Evolutionary conservation across 2,888 invertebrate species (phyloP).

Genomic region (Drosophila aldrichi): DNA sequence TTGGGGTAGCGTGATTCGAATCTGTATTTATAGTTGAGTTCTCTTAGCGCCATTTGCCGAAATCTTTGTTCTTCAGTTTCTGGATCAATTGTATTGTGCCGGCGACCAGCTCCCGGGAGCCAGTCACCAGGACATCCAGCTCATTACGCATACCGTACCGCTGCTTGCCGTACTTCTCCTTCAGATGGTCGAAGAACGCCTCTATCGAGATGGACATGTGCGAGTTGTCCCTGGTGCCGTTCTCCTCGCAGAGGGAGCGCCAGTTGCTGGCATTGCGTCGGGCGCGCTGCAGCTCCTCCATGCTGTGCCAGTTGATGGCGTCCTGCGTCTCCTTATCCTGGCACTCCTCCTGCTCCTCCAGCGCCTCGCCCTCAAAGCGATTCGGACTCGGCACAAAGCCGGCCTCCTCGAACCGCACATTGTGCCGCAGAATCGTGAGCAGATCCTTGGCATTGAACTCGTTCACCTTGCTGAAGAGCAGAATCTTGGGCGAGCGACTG

Average conservation of each 20-base stretch:
- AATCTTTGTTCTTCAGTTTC: conserved; percentile 43
- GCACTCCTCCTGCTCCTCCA: conserved; percentile 20
- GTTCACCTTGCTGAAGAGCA: conserved; percentile 67
- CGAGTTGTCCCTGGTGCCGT: conserved; percentile 57
- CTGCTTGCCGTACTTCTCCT: conserved; percentile 60
- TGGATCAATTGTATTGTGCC: conserved; percentile 52
- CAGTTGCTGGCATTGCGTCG: conserved; percentile 65
- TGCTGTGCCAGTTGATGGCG: conserved; percentile 57
- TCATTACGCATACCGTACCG: conserved; percentile 67
- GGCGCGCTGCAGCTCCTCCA: conserved; percentile 71
- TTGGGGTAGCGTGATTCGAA: neutral
- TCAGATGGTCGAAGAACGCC: conserved; percentile 61
- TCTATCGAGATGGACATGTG: conserved; percentile 55
- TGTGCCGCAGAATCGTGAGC: conserved; percentile 58
- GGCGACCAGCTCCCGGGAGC: conserved; percentile 64
- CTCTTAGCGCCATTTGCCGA: conserved; percentile 13
- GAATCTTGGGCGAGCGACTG: conserved; percentile 61
- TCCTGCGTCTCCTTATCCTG: conserved; percentile 29
- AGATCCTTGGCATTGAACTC: conserved; percentile 73
- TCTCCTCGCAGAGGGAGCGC: conserved; percentile 66
- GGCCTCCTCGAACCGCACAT: conserved; percentile 66
- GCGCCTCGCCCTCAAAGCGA: conserved; percentile 55
- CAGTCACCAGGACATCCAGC: conserved; percentile 65
- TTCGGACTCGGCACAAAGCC: conserved; percentile 64
- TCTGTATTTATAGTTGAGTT: neutral